These are phyloP conservation scores for Pantherophis guttatus DNA, from an alignment of 2,113 vertebrate genomes.

Conservation along the genomic window DNA sequence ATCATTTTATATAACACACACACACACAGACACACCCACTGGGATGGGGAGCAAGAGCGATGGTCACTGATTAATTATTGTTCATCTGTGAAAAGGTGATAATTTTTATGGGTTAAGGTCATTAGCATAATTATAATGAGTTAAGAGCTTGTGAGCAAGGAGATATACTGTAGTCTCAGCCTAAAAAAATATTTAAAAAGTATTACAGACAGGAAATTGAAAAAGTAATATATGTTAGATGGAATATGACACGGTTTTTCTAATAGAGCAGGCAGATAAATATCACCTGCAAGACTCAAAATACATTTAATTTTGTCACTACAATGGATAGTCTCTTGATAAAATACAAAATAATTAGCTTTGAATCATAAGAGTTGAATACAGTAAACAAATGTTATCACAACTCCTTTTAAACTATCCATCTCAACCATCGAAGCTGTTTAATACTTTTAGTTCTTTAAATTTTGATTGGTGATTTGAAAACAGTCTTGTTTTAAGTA, in stretches of 20 bases:
- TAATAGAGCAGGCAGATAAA: conserved; percentile 76
- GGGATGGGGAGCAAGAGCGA: background rate
- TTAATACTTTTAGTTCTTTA: conserved; percentile 62
- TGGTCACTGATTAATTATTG: conserved; percentile 70
- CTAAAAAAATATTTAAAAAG: conserved; percentile 71
- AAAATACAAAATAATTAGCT: conserved; percentile 66
- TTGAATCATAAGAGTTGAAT: conserved; percentile 51
- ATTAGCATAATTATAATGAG: conserved; percentile 86
- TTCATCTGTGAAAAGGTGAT: conserved; percentile 68
- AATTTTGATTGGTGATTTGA: conserved; percentile 51
- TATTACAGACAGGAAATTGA: conserved; percentile 76
- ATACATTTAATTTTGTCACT: conserved; percentile 73
- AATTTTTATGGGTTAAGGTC: conserved; percentile 72
- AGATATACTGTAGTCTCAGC: conserved; percentile 62
- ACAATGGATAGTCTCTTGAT: conserved; percentile 70
- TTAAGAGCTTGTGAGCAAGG: conserved; percentile 72
- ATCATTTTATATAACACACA: background rate
- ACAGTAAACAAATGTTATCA: conserved; percentile 67
- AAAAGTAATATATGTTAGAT: conserved; percentile 76
- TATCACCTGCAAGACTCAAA: conserved; percentile 69
- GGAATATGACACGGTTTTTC: conserved; percentile 72
- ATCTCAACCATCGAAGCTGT: conserved; percentile 44
- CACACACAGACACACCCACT: too few relatives aligned
- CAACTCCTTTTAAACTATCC: background rate
- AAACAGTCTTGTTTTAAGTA: conserved; percentile 18